Base-by-base conservation (phyloP, 1,140 invertebrate genomes). In the Amyelois transitella region DNA sequence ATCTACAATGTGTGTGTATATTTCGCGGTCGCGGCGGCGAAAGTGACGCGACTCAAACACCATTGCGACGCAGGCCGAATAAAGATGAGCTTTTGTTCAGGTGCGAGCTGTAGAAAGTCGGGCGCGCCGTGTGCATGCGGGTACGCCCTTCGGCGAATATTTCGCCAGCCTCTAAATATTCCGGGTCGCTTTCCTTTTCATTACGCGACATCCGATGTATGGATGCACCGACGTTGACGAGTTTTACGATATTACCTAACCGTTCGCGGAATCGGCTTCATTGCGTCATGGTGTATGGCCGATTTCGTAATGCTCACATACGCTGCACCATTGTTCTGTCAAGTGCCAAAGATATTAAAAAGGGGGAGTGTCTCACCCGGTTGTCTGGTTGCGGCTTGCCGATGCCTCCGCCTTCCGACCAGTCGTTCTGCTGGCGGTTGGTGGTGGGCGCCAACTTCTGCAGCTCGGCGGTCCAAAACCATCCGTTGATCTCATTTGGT, bases 381-480 rank as follows among this genome's bases (percentile, higher is more conserved):
- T 96, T 95, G 69, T 96, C 95, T 0, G 95, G 95, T 74, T 96
- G 95, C 18, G 94, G 94, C 85, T 92, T 91, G 12, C 93, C 92
- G 69, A 94, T 92, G 53, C 94, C 94, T 60, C 95, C 95, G 53
- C 88, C 94, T 66, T 92, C 91, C 2, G 94, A 95, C 95, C 95
- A 96, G 72, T 96, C 94, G 66, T 95, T 95, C 77, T 94, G 93
- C 14, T 89, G 89, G 18, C 94, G 90, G 71, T 95, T 92, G 44
- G 89, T 93, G 17, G 93, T 94, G 17, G 94, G 94, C 0, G 94
- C 92, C 58, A 96, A 80, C 77, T 95, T 95, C 77, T 94, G 93
- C 14, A 95, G 90, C 58, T 93, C 94, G 4, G 94, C 94, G 12
- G 94, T 95, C 95, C 95, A 96, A 90, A 96, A 96, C 95, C 95